These are phyloP conservation scores for Aelia acuminata DNA, from an alignment of 2,888 invertebrate genomes.

Conservation along the genomic window DNA sequence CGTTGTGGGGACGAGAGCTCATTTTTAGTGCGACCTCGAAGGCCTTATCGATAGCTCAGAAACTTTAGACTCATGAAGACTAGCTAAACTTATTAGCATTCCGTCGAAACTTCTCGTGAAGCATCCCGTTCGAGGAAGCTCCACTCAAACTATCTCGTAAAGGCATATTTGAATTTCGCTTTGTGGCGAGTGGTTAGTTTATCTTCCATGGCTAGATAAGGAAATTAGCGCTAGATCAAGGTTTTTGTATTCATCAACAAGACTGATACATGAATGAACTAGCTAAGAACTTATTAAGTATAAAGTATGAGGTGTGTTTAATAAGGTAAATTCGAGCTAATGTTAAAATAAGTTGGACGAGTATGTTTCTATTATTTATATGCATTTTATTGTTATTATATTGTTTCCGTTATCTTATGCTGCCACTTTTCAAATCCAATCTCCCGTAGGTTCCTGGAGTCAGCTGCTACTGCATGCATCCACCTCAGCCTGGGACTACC, in stretches of 20 bases:
- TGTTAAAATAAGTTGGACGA: too few relatives aligned
- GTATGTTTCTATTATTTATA: too few relatives aligned
- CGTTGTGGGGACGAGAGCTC: neutral
- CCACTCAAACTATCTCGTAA: neutral
- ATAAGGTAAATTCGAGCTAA: too few relatives aligned
- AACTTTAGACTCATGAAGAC: neutral
- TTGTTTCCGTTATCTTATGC: too few relatives aligned
- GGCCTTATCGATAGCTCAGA: neutral
- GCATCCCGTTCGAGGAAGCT: neutral
- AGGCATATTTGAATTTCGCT: neutral
- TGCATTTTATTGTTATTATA: too few relatives aligned
- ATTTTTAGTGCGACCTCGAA: neutral
- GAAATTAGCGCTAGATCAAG: neutral
- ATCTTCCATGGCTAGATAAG: neutral
- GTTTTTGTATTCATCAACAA: neutral
- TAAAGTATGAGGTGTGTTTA: too few relatives aligned
- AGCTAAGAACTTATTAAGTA: neutral
- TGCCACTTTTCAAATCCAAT: too few relatives aligned
- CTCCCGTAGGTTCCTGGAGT: too few relatives aligned
- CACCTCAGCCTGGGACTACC: too few relatives aligned
- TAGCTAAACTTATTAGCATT: slow-evolving; percentile 18
- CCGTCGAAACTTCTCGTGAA: neutral
- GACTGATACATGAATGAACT: neutral
- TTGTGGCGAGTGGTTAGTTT: neutral
- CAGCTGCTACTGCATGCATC: too few relatives aligned